Conservation (phyloP, 2,113 vertebrate genomes). For the Pongo abelii region DNA sequence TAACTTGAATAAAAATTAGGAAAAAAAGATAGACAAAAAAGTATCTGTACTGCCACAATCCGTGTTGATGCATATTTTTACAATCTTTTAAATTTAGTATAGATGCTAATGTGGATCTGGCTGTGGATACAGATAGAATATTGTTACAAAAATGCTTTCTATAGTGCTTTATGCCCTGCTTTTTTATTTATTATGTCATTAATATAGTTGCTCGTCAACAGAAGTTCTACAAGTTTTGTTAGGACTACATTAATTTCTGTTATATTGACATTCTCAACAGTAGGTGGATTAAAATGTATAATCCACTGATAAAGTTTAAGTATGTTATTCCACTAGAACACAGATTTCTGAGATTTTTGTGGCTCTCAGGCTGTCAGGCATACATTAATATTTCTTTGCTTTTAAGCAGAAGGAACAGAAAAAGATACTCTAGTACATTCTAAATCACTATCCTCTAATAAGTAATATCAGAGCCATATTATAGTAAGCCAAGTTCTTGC, state of each 20-base stretch:
- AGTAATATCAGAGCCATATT: constrained; percentile 35
- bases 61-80: background rate
- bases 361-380: background rate
- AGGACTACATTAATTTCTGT: background rate
- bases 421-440: background rate
- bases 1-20: background rate
- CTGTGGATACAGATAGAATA: background rate
- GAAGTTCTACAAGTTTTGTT: background rate
- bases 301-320: background rate
- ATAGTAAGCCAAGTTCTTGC: constrained; percentile 11
- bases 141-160: background rate
- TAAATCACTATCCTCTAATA: constrained; percentile 22
- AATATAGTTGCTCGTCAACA: background rate
- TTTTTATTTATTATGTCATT: background rate
- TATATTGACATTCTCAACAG: background rate
- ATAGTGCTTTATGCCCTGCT: background rate
- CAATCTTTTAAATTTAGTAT: background rate
- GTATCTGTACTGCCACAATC: background rate
- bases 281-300: background rate
- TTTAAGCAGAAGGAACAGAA: constrained; percentile 1
- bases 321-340: background rate
- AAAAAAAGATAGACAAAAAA: background rate
- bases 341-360: constrained; percentile 10
- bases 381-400: background rate
- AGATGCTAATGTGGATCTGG: background rate